A percentile compares a stretch with the other conserved stretches of the same genome.
phyloP scores from a whole-genome alignment of 1,140 invertebrate species.

The Zaprionus tsacasi region DNA sequence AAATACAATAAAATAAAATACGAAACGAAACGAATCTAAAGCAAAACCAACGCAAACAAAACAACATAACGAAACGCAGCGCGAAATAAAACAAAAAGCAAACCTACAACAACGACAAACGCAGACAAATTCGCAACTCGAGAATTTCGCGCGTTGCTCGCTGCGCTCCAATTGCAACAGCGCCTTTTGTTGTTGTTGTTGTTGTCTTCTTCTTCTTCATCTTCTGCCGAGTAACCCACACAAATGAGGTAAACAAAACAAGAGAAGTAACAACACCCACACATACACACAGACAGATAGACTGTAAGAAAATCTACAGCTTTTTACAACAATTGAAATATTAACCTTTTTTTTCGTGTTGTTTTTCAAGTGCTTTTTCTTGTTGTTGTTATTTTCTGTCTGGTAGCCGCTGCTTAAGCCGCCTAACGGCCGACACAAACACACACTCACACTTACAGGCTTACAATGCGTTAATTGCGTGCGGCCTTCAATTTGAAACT shows the following conservation, averaged over 20 bases:
- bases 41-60: slow-evolving; percentile 27
- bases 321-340: slow-evolving; percentile 8
- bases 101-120: slow-evolving; percentile 12
- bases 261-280: slow-evolving; percentile 15
- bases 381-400: neutral
- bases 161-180: slow-evolving; percentile 51
- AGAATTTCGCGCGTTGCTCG: slow-evolving; percentile 61
- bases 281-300: slow-evolving; percentile 12
- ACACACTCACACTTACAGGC: neutral
- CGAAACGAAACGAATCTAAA: slow-evolving; percentile 18
- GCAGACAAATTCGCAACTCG: slow-evolving; percentile 35
- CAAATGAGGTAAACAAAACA: slow-evolving; percentile 69
- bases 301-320: slow-evolving; percentile 6
- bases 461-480: slow-evolving; percentile 39
- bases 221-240: slow-evolving; percentile 61
- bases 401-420: neutral
- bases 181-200: slow-evolving; percentile 36
- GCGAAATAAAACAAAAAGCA: slow-evolving; percentile 27
- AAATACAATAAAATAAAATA: slow-evolving; percentile 5
- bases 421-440: slow-evolving; percentile 10
- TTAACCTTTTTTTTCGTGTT: neutral
- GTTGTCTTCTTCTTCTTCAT: slow-evolving; percentile 17
- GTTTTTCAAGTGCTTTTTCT: neutral
- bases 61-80: slow-evolving; percentile 1
- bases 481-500: slow-evolving; percentile 47